These are phyloP conservation scores for Baccha elongata DNA, from an alignment of 2,888 invertebrate genomes.

Conservation along the genomic window DNA sequence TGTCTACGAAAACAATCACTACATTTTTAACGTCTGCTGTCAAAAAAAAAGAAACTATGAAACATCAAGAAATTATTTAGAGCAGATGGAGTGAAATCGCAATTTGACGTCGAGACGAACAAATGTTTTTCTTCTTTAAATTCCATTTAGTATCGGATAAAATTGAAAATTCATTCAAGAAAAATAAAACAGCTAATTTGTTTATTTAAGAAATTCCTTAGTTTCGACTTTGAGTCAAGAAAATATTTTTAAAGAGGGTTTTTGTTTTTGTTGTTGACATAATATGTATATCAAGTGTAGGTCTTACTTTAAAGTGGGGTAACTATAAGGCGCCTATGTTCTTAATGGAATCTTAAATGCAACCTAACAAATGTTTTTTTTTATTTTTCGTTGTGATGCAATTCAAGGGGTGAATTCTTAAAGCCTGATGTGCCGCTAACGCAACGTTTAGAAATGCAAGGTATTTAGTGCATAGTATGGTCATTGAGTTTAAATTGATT, in stretches of 20 bases:
- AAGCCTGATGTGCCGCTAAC: conserved; percentile 20
- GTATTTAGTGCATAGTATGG: background rate
- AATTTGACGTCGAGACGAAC: conserved; percentile 16
- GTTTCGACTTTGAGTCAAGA: background rate
- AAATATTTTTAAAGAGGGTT: background rate
- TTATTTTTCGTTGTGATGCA: conserved; percentile 5
- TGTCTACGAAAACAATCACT: too few relatives aligned
- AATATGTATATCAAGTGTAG: background rate
- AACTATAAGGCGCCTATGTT: background rate
- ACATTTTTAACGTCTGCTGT: conserved; percentile 3
- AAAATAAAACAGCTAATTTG: background rate
- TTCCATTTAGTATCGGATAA: background rate
- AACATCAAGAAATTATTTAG: background rate
- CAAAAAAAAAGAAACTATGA: conserved; percentile 35
- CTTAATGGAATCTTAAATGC: background rate
- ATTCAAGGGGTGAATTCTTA: conserved; percentile 4
- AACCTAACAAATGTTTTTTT: background rate
- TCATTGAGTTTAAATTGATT: background rate
- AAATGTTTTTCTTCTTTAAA: conserved; percentile 5
- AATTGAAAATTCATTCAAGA: conserved; percentile 32
- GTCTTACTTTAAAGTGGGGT: background rate
- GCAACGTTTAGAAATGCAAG: conserved; percentile 5
- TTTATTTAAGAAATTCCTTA: conserved; percentile 18
- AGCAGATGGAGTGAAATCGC: background rate
- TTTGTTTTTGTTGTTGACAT: background rate